Evolutionary conservation across 1,140 invertebrate species (phyloP).

Genomic region (Neoseiulus cucumeris): DNA sequence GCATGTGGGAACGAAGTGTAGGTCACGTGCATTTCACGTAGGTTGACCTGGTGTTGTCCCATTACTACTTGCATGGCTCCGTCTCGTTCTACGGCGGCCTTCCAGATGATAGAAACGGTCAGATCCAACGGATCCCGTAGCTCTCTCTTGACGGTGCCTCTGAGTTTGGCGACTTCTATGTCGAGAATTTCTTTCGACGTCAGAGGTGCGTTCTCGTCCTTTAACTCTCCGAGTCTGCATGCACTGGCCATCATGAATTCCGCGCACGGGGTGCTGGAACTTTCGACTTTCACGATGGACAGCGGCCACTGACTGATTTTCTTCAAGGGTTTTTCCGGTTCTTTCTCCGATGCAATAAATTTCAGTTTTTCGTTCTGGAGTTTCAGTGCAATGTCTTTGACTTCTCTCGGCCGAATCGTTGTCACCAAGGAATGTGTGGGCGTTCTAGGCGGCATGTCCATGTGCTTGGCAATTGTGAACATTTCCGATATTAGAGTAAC

Average conservation of each 20-base stretch:
- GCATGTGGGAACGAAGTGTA: neutral
- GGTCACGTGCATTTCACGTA: neutral
- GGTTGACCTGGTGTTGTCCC: neutral
- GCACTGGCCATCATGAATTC: slow-evolving; percentile 10
- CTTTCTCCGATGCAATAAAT: neutral
- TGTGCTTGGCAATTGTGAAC: neutral
- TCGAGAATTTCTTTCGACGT: slow-evolving; percentile 1
- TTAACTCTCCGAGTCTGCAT: neutral
- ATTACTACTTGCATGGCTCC: neutral
- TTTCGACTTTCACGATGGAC: neutral
- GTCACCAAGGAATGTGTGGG: neutral
- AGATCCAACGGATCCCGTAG: neutral
- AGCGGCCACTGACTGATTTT: slow-evolving; percentile 8
- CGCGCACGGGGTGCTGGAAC: neutral
- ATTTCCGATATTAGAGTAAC: slow-evolving; percentile 1
- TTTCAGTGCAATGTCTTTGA: slow-evolving; percentile 5
- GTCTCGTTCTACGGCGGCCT: slow-evolving; percentile 2
- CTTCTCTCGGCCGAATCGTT: slow-evolving; percentile 1
- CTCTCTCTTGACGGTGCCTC: neutral
- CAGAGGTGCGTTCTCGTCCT: neutral
- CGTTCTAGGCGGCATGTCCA: neutral
- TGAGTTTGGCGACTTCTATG: neutral
- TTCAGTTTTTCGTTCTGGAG: neutral
- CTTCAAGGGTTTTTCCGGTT: neutral
- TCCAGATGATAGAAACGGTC: slow-evolving; percentile 2